Evolutionary conservation across 30 jellyfish, hydroid and myxozoan species (phyloP).

Genomic region (Phacellophora camtschatica): DNA sequence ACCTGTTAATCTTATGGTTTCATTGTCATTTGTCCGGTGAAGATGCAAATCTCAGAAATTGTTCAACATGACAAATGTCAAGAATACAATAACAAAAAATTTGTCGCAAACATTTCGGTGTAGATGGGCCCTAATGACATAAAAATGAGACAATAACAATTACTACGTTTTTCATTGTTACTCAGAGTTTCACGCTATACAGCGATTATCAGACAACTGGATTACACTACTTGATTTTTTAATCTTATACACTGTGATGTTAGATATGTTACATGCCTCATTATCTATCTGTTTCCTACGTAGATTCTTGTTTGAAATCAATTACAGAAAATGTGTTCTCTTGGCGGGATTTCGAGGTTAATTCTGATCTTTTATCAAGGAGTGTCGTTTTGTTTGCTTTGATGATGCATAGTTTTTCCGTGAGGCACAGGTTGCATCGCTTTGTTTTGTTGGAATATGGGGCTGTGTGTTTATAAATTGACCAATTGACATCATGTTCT

Average conservation of each 20-base stretch:
- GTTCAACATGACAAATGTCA: too few species aligned
- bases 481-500: background rate
- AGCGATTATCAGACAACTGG: background rate
- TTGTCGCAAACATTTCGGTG: too few species aligned
- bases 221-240: background rate
- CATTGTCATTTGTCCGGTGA: too few species aligned
- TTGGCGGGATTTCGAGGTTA: background rate
- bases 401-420: background rate
- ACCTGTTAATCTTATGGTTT: too few species aligned
- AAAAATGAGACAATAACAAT: background rate
- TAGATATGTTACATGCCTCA: background rate
- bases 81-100: too few species aligned
- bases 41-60: too few species aligned
- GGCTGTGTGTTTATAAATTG: background rate
- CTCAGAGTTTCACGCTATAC: background rate
- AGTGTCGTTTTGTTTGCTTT: slow-evolving; percentile 3
- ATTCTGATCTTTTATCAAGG: slow-evolving; percentile 5
- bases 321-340: background rate
- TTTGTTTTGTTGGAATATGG: background rate
- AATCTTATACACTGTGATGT: background rate
- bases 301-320: background rate
- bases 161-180: background rate
- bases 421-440: slow-evolving; percentile 22
- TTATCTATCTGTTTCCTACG: background rate
- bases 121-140: too few species aligned